These are phyloP conservation scores for Pagrus major DNA, from an alignment of 2,113 vertebrate species.

Conservation along the genomic window DNA sequence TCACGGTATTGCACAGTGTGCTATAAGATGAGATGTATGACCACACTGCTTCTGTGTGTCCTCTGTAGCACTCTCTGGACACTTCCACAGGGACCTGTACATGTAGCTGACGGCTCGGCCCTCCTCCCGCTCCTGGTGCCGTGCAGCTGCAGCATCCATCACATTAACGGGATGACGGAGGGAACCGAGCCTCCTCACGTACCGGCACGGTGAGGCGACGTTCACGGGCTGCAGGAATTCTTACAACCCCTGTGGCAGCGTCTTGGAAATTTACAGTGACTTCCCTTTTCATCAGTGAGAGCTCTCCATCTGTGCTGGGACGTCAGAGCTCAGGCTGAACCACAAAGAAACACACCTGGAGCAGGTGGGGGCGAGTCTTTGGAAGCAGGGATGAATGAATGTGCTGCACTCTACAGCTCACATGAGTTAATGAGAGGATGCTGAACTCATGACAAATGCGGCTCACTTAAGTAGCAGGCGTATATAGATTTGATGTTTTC, in stretches of 20 bases:
- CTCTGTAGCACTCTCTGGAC: neutral
- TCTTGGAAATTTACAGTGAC: neutral
- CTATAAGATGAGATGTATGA: no score
- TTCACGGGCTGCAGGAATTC: conserved; percentile 33
- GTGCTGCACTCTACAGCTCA: neutral
- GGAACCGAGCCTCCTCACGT: conserved; percentile 27
- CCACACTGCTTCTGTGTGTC: neutral
- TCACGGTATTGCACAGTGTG: neutral
- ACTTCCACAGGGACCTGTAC: conserved; percentile 11
- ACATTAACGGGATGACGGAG: conserved; percentile 31
- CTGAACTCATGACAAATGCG: neutral
- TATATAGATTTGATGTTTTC: neutral
- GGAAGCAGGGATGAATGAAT: neutral
- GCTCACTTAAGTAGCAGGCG: neutral
- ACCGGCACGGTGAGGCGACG: conserved; percentile 15
- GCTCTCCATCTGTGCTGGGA: neutral
- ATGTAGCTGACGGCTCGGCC: neutral
- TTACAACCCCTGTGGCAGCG: fast-evolving
- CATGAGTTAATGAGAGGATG: neutral
- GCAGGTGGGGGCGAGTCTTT: neutral
- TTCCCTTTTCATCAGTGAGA: neutral
- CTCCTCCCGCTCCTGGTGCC: neutral
- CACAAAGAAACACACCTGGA: neutral
- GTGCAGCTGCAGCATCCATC: conserved; percentile 4
- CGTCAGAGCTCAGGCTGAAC: neutral